A percentile compares a stretch with the other conserved stretches of the same genome.
Evolutionary conservation across 2,797 vertebrate species (phyloP).

Genomic region (Taeniopygia guttata): DNA sequence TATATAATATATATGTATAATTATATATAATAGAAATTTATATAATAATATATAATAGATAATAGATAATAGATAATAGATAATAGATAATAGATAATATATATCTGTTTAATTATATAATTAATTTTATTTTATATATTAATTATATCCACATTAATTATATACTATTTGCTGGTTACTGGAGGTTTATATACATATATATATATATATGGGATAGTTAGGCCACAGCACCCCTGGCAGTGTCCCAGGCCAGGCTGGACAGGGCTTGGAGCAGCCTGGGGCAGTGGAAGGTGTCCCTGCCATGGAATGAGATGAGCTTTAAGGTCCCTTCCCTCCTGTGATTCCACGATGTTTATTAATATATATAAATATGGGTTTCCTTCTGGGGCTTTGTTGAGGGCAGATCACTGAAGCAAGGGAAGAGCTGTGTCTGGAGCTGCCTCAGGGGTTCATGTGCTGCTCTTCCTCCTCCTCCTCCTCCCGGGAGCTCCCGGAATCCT

Average conservation of each 20-base stretch:
- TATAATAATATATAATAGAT: no score
- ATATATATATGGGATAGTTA: no score
- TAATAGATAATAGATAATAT: no score
- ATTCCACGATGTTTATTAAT: accelerated
- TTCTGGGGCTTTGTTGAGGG: background rate
- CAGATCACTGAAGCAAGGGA: background rate
- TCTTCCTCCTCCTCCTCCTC: background rate
- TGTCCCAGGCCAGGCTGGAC: background rate
- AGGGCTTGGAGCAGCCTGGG: no score
- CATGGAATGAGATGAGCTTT: background rate
- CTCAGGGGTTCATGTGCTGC: accelerated
- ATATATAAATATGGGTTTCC: accelerated
- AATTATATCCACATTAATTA: no score
- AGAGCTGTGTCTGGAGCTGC: background rate
- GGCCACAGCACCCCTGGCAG: background rate
- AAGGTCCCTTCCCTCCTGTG: background rate
- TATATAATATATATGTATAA: no score
- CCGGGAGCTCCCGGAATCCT: background rate
- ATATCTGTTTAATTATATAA: no score
- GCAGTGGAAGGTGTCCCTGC: background rate
- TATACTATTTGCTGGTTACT: no score
- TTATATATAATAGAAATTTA: no score
- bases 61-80: no score
- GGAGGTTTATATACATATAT: no score
- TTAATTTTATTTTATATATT: no score